These are phyloP conservation scores for Euplagia quadripunctaria DNA, from an alignment of 2,888 invertebrate species.

Conservation along the genomic window DNA sequence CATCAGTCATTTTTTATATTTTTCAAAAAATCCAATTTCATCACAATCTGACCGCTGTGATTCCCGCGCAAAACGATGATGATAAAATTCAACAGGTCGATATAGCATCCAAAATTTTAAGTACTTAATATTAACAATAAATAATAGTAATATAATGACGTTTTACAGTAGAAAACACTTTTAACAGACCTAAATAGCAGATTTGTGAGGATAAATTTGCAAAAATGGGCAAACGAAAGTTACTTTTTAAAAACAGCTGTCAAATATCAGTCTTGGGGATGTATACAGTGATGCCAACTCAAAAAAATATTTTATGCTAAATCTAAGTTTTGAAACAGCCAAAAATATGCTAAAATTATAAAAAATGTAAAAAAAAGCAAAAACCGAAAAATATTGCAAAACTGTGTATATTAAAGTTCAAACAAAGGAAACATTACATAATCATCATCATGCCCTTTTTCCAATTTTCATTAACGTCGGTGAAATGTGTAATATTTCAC, in stretches of 20 bases:
- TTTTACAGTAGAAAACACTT: slow-evolving; percentile 15
- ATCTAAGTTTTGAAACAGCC: too few species aligned
- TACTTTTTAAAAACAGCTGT: slow-evolving; percentile 46
- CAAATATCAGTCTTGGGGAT: slow-evolving; percentile 13
- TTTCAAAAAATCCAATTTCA: slow-evolving; percentile 33
- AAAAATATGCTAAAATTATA: too few species aligned
- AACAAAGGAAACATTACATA: too few species aligned
- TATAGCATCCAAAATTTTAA: not conserved
- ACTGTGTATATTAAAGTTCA: too few species aligned
- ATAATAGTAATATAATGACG: not conserved
- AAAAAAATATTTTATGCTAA: too few species aligned
- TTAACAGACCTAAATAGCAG: slow-evolving; percentile 30
- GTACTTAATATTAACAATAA: not conserved
- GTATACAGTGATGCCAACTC: too few species aligned
- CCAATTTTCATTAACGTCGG: too few species aligned
- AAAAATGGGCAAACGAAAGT: slow-evolving; percentile 43
- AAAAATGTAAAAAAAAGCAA: too few species aligned
- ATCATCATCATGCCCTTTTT: too few species aligned
- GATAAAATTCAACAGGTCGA: slow-evolving; percentile 12
- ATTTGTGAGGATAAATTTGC: slow-evolving; percentile 32
- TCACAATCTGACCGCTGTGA: slow-evolving; percentile 27
- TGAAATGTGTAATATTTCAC: too few species aligned
- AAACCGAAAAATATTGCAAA: too few species aligned
- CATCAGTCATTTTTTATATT: slow-evolving; percentile 77
- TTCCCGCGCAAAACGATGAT: slow-evolving; percentile 60